Evolutionary conservation across 1,140 invertebrate species (phyloP).

Genomic region (Prorops nasuta): DNA sequence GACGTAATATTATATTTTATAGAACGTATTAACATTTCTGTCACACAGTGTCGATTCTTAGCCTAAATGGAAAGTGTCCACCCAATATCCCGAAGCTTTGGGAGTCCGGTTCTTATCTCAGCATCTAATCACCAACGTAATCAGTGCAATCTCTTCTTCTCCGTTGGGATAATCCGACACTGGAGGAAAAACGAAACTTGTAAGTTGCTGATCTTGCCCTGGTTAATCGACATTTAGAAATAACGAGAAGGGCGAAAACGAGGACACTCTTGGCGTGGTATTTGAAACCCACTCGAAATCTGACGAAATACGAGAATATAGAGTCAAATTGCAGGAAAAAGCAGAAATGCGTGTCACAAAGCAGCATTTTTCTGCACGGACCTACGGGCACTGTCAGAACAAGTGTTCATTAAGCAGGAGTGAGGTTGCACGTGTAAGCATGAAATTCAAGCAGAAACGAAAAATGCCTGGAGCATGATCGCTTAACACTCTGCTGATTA

Average conservation of each 20-base stretch:
- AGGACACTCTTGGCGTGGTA: neutral
- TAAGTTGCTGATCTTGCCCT: slow-evolving; percentile 3
- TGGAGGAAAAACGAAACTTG: neutral
- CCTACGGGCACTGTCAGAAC: neutral
- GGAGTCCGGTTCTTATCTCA: neutral
- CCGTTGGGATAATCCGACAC: slow-evolving; percentile 17
- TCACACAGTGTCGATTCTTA: too few relatives aligned
- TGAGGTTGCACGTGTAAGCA: too few relatives aligned
- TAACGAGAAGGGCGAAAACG: slow-evolving; percentile 19
- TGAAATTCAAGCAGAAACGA: too few relatives aligned
- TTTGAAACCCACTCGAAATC: slow-evolving; percentile 7
- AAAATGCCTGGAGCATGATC: too few relatives aligned
- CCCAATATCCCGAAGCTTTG: neutral
- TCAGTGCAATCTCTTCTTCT: slow-evolving; percentile 12
- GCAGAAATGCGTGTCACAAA: neutral
- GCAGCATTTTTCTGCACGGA: neutral
- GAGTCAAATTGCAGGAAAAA: neutral
- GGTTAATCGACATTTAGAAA: slow-evolving; percentile 29
- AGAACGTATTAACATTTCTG: too few relatives aligned
- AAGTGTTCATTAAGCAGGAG: neutral
- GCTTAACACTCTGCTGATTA: too few relatives aligned
- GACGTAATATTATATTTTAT: too few relatives aligned
- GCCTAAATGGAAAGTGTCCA: neutral
- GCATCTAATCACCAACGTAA: slow-evolving; percentile 20
- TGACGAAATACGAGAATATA: slow-evolving; percentile 15